Evolutionary conservation across 2,797 vertebrate genomes (phyloP), one percentile per base, ranked within the genome.

Genomic region (Morelia viridis): DNA sequence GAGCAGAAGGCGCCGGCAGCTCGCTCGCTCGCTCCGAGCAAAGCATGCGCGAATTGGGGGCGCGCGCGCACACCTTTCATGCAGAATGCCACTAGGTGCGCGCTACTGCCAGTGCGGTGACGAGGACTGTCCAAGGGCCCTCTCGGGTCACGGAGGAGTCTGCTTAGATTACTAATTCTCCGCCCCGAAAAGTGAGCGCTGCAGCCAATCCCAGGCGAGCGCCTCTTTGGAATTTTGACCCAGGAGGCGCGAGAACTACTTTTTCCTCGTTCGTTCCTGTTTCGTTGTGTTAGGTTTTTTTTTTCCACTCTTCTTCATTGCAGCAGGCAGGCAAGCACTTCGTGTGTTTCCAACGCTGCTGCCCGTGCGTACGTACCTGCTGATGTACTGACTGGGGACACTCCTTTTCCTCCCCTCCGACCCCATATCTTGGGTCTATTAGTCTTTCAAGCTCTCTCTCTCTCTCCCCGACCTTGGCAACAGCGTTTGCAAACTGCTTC

Each of bases 91-190:
- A 5, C 22, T 60, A 5, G 22, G 50, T 7, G 4, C 5, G 8
- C 64, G n/a, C 17, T 5, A 2, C 5, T 35, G 22, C 22, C 9
- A 10, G 62, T 35, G 31, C 13, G 4, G 11, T 26, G 5, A 8
- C 50, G 11, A 3, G n/a, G 1, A n/a, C 80, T 50, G 56, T 0
- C 26, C 41, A 1, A 35, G 61, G 64, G 80, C 83, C 22, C 68
- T 26, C 57, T 92, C 90, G 35, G 94, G 62, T 91, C 89, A 65
- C 46, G 41, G 35, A 90, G 31, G 26, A 13, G 8, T 50, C 56
- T 89, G 3, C 90, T 24, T 57, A 28, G 89, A 65, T 26, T 12
- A 24, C 71, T 28, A 1, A 84, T 71, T 41, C 85, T 15, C 92
- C 94, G 53, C 64, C 68, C 93, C 28, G 19, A 46, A 64, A 15